Evolutionary conservation across 2,113 vertebrate genomes (phyloP).

Genomic region (Elanus axillaris): DNA sequence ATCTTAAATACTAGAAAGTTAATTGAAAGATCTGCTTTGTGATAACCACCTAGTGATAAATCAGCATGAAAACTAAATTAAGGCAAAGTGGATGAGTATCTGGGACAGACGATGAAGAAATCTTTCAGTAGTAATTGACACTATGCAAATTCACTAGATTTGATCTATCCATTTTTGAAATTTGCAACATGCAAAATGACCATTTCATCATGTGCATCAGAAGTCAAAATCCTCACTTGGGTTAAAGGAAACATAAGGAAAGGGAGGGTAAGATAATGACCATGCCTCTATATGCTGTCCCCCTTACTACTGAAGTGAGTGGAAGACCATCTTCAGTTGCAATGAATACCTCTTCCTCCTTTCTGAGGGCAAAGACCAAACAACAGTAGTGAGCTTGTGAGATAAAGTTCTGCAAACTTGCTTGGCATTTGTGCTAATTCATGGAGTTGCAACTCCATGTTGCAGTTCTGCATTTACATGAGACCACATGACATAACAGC

Average conservation of each 20-base stretch:
- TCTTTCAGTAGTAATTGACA: background rate
- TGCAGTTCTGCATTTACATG: background rate
- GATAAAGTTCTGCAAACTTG: background rate
- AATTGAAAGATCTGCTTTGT: slow-evolving; percentile 5
- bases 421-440: background rate
- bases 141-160: background rate
- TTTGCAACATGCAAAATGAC: background rate
- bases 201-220: background rate
- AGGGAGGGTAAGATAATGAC: background rate
- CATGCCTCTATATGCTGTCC: too few species aligned
- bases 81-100: background rate
- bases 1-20: background rate
- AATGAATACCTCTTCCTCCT: background rate
- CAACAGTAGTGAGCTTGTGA: background rate
- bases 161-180: background rate
- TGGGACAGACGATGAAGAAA: background rate
- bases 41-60: background rate
- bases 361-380: background rate
- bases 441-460: background rate
- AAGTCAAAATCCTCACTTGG: background rate
- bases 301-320: background rate
- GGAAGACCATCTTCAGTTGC: background rate
- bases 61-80: background rate
- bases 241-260: background rate
- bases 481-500: background rate